phyloP scores from a whole-genome alignment of 2,797 vertebrate genomes.

The Podarcis lilfordi region DNA sequence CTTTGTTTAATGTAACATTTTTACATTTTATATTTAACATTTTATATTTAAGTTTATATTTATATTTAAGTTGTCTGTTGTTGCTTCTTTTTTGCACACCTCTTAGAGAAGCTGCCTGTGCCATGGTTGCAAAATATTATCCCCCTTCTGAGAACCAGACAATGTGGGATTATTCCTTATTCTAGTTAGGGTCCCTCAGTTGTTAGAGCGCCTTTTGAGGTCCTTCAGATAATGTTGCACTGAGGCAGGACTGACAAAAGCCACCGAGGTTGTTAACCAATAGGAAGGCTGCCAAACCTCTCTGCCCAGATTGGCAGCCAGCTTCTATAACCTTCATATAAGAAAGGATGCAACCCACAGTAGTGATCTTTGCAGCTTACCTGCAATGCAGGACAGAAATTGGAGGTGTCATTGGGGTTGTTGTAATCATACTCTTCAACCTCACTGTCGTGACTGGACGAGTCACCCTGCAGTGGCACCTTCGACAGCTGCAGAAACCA shows the following conservation, averaged over 20 bases:
- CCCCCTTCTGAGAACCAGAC: background rate
- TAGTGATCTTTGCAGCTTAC: conserved; percentile 64
- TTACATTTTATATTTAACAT: too few relatives aligned
- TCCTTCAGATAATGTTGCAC: too few relatives aligned
- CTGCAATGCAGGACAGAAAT: conserved; percentile 92
- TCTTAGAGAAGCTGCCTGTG: too few relatives aligned
- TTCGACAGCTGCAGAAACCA: conserved; percentile 76
- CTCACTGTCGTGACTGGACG: conserved; percentile 79
- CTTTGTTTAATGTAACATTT: too few relatives aligned
- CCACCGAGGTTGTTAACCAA: background rate
- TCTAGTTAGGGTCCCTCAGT: background rate
- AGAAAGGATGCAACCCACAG: background rate
- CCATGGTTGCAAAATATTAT: background rate
- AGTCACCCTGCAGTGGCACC: conserved; percentile 58
- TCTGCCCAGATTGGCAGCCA: background rate
- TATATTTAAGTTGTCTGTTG: too few relatives aligned
- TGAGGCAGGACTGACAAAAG: background rate
- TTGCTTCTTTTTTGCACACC: too few relatives aligned
- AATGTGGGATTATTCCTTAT: background rate
- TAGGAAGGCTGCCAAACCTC: background rate
- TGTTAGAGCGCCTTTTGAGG: background rate
- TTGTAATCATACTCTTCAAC: conserved; percentile 92
- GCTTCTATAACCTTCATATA: too few relatives aligned
- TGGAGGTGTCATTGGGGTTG: conserved; percentile 90
- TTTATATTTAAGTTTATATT: too few relatives aligned